Evolutionary conservation across 1,140 invertebrate species (phyloP), one percentile per base, ranked within the genome.

Genomic region (Zaprionus tsacasi): DNA sequence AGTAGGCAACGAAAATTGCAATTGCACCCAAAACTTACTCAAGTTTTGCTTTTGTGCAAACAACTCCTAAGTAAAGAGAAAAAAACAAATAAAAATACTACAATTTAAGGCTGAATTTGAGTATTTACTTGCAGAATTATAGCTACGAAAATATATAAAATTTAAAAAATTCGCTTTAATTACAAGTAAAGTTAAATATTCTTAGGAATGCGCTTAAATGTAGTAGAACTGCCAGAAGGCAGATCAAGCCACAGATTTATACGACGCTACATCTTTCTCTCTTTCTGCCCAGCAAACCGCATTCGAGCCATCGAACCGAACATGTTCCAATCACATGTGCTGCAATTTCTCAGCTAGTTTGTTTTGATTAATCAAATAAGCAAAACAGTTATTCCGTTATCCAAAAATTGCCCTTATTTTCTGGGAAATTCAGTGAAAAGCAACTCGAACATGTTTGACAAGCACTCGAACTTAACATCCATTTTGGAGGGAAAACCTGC

Each of bases 1-100:
- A 58, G 54, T 43, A 60, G 55, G 64, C 55, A 68, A 68, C 36
- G 45, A 40, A 60, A 59, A 68, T n/a, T 36, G 35, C 56, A 55
- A 60, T 60, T 48, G 45, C 61, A 38, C 12, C 61, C 36, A 11
- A 25, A 54, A 35, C 12, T 38, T 15, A 8, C 33, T 35, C 33
- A 10, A 35, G 33, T 7, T 10, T 7, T 10, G 33, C 10, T 35
- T 35, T 7, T 33, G 30, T 21, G 21, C 21, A 21, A 33, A 33
- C 30, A 33, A 33, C 30, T 4, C 10, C 33, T 4, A 35, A 7
- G 33, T 6, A 8, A 30, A 30, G 6, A 1, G 27, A 30, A 30
- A 30, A 2, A 30, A 30, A 30, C 27, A 6, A 30, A 30, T 30
- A 30, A 30, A 30, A 3, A 6, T 30, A 30, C 27, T 30, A 30